These are phyloP conservation scores for Limosa lapponica DNA, from an alignment of 2,797 vertebrate species.

Conservation along the genomic window DNA sequence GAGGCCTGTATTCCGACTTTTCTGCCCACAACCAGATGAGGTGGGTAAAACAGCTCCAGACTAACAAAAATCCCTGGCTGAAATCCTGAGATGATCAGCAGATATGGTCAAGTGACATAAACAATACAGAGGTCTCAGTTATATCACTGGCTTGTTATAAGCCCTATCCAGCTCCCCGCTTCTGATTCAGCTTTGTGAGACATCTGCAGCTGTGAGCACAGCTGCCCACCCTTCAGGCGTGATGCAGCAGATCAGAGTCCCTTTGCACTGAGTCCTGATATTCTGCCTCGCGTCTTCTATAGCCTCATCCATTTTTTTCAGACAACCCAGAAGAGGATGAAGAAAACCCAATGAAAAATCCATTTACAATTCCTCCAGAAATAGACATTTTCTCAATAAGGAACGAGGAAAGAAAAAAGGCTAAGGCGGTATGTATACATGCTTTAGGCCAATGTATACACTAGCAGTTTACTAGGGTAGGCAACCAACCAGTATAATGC, in stretches of 20 bases:
- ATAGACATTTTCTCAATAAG: conserved; percentile 77
- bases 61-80: not conserved
- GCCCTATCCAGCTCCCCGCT: not conserved
- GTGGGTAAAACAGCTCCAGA: not conserved
- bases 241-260: not conserved
- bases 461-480: not conserved
- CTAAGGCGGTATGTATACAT: conserved; percentile 70
- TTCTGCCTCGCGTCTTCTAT: not conserved
- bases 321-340: not conserved
- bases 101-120: not conserved
- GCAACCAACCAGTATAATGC: not conserved
- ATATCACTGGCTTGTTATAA: not conserved
- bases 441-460: not conserved
- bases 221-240: not conserved
- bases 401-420: conserved; percentile 74
- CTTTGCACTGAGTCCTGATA: not conserved
- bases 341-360: conserved; percentile 67
- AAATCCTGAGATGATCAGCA: not conserved
- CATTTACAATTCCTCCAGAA: conserved; percentile 83
- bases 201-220: not conserved
- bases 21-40: not conserved
- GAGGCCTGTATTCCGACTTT: not conserved
- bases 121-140: not conserved
- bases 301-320: not conserved
- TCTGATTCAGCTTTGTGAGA: not conserved